Evolutionary conservation across 1,140 invertebrate genomes (phyloP).

Genomic region (Philopotamus ludificatus): DNA sequence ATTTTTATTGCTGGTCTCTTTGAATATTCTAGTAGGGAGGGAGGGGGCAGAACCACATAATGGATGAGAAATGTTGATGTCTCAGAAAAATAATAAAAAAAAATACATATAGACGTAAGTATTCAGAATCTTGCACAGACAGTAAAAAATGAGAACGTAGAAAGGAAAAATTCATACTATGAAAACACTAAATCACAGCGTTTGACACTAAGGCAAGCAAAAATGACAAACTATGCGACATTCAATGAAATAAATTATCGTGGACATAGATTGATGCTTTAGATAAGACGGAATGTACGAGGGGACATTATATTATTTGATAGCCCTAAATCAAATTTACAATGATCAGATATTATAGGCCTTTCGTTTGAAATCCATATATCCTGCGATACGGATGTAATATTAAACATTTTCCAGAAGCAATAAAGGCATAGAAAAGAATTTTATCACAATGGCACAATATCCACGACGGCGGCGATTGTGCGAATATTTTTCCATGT

Average conservation of each 20-base stretch:
- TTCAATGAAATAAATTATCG: constrained; percentile 10
- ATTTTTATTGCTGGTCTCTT: no score
- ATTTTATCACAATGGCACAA: no score
- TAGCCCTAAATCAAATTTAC: background rate
- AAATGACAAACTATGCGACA: constrained; percentile 7
- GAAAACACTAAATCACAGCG: background rate
- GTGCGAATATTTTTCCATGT: no score
- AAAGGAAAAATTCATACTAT: background rate
- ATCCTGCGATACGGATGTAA: background rate
- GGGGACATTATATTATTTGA: background rate
- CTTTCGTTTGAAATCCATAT: background rate
- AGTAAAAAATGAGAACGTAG: background rate
- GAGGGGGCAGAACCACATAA: background rate
- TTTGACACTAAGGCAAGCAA: constrained; percentile 7
- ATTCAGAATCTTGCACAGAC: background rate
- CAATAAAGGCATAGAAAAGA: no score
- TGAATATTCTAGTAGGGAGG: no score
- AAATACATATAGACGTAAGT: no score
- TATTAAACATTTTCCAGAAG: no score
- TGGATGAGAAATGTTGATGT: background rate
- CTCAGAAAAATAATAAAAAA: no score
- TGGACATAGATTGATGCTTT: constrained; percentile 2
- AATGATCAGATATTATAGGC: background rate
- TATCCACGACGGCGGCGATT: no score
- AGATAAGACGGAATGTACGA: background rate